Conservation (phyloP, 2,888 invertebrate species). For the Harpalus rufipes region DNA sequence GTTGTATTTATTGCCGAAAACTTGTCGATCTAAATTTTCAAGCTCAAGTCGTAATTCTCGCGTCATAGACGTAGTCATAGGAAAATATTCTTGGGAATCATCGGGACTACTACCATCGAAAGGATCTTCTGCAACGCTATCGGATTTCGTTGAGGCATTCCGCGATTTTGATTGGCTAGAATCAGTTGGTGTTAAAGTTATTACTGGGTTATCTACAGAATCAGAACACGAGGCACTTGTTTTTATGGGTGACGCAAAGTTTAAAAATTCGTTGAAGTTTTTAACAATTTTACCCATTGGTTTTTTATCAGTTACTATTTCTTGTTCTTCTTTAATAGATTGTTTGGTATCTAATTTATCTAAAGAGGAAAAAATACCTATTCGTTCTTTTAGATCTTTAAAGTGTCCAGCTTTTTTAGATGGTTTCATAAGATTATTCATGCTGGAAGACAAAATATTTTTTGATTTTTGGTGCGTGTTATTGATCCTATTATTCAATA, state of each 20-base stretch:
- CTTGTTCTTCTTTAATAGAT: slow-evolving; percentile 75
- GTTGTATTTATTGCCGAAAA: slow-evolving; percentile 82
- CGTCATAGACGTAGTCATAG: slow-evolving; percentile 93
- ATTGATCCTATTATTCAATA: slow-evolving; percentile 74
- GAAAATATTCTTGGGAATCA: slow-evolving; percentile 90
- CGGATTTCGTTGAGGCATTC: slow-evolving; percentile 73
- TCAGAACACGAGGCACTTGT: slow-evolving; percentile 71
- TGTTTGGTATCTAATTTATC: slow-evolving; percentile 79
- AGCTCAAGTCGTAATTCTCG: slow-evolving; percentile 89
- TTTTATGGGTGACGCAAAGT: slow-evolving; percentile 82
- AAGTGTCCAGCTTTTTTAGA: slow-evolving; percentile 78
- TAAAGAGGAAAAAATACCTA: slow-evolving; percentile 80
- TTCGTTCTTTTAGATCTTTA: slow-evolving; percentile 80
- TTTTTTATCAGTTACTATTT: slow-evolving; percentile 76
- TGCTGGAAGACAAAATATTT: slow-evolving; percentile 75
- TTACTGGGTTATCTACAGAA: slow-evolving; percentile 75
- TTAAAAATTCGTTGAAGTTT: slow-evolving; percentile 91
- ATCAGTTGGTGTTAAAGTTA: slow-evolving; percentile 79
- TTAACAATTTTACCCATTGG: slow-evolving; percentile 80
- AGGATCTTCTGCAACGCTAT: slow-evolving; percentile 73
- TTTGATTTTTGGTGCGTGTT: slow-evolving; percentile 71
- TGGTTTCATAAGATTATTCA: slow-evolving; percentile 75
- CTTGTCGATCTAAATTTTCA: slow-evolving; percentile 90
- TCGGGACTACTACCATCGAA: slow-evolving; percentile 86
- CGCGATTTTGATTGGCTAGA: slow-evolving; percentile 74